Conservation (phyloP, 1,140 invertebrate genomes). For the Drosophila quadrilineata region DNA sequence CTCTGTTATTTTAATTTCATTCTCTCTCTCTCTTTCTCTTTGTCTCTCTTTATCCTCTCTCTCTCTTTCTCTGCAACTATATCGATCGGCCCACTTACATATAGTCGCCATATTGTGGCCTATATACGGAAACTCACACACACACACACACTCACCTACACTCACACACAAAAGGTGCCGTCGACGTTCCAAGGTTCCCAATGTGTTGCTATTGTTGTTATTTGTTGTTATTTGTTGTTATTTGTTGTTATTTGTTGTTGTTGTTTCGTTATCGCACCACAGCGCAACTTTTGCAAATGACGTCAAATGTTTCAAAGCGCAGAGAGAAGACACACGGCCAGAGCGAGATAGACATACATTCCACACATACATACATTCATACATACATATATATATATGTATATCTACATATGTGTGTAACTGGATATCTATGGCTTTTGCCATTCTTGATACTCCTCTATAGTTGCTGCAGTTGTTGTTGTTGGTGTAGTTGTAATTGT, state of each 20-base stretch:
- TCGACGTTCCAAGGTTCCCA: constrained; percentile 43
- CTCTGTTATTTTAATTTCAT: background rate
- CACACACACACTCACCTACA: constrained; percentile 1
- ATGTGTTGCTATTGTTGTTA: constrained; percentile 26
- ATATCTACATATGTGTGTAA: constrained; percentile 1
- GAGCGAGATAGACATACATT: too few species aligned
- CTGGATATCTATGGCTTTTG: constrained; percentile 33
- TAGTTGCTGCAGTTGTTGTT: constrained; percentile 21
- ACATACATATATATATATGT: constrained; percentile 8
- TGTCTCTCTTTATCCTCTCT: constrained; percentile 18
- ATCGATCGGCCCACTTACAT: constrained; percentile 43
- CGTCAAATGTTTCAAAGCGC: constrained; percentile 60
- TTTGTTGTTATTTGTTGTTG: constrained; percentile 28
- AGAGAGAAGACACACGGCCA: background rate
- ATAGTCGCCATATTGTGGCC: constrained; percentile 40
- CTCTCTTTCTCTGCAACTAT: constrained; percentile 10
- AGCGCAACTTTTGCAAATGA: constrained; percentile 66
- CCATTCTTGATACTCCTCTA: constrained; percentile 21
- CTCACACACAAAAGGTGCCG: constrained; percentile 15
- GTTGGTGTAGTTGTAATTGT: too few species aligned
- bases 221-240: constrained; percentile 18
- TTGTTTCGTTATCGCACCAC: constrained; percentile 65
- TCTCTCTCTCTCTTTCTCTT: constrained; percentile 15
- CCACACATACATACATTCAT: too few species aligned
- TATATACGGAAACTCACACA: constrained; percentile 25